phyloP scores from a whole-genome alignment of 2,888 invertebrate genomes.

The Dioctria rufipes region DNA sequence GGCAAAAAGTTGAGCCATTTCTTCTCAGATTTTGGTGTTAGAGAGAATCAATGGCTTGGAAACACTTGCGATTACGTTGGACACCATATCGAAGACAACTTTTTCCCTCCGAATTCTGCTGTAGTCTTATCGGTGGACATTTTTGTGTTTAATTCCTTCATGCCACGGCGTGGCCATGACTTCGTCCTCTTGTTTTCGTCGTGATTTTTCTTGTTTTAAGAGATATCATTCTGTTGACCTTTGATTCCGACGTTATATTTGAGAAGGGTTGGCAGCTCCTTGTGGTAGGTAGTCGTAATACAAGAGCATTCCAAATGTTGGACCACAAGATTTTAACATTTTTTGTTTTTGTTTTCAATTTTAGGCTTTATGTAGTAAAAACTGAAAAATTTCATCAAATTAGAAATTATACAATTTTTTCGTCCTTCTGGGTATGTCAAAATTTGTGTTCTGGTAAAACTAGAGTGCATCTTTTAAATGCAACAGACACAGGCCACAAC shows the following conservation, averaged over 20 bases:
- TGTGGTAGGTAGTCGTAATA: not conserved
- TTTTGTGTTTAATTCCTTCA: slow-evolving; percentile 44
- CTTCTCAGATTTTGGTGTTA: slow-evolving; percentile 56
- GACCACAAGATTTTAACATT: no score
- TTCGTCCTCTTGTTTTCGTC: not conserved
- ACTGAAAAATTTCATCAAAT: no score
- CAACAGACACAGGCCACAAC: slow-evolving; percentile 14
- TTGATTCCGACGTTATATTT: slow-evolving; percentile 12
- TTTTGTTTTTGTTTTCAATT: no score
- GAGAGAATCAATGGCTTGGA: slow-evolving; percentile 57
- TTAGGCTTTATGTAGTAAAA: no score
- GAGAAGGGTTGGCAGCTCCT: slow-evolving; percentile 17
- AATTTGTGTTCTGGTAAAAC: no score
- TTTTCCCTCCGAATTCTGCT: slow-evolving; percentile 18
- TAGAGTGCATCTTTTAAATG: not conserved
- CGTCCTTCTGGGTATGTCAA: no score
- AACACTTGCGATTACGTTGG: slow-evolving; percentile 58
- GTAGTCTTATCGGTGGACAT: slow-evolving; percentile 44
- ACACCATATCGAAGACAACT: slow-evolving; percentile 49
- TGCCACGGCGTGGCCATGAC: slow-evolving; percentile 21
- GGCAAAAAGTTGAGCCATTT: slow-evolving; percentile 54
- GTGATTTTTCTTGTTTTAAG: slow-evolving; percentile 6
- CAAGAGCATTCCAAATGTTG: not conserved
- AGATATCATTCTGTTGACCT: not conserved
- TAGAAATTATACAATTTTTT: no score